Base-by-base conservation (phyloP, 2,113 vertebrate species). In the Brienomyrus longianalis region DNA sequence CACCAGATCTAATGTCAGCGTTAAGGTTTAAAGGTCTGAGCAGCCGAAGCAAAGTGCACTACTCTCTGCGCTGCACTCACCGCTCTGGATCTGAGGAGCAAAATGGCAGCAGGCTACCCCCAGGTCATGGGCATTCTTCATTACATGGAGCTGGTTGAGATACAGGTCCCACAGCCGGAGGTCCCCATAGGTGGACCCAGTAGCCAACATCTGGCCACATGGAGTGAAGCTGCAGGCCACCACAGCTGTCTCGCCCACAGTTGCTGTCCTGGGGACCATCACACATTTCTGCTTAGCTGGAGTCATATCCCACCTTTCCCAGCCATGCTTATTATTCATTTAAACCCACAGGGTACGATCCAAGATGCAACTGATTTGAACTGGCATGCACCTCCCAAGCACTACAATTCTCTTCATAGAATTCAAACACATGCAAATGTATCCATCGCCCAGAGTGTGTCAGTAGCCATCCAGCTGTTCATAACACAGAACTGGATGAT, bases 81-180 rank as follows among this genome's bases (percentile, higher is more conserved):
- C 92, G 0, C 91, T 51, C 31, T 90, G 48, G 15, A 92, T 91
- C 83, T 94, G 95, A 52, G 95, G 93, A 90, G 97, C 96, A 92
- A 97, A 96, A 92, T 96, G 94, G 90, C 97, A 99, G 94, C 97
- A 98, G 92, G 96, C 96, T 90, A 99, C 96, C 0, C 98, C 97
- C 91, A 98, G 96, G 94, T 99, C 98, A 0, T 99, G 98, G 54
- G 96, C 96, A 27, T 95, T 95, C 95, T 99, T 98, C 93, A 97
- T 96, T 3, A 95, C 96, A 74, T 87, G 91, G n/a, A 97, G 94
- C 91, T 96, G 96, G 80, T 93, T 95, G 95, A 97, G 93, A 91
- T 95, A 94, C 90, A 95, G 92, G 89, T 97, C 96, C 97, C 97
- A 98, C 77, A 97, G 54, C 21, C 97, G 96, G 91, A 99, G 93